Evolutionary conservation across 2,113 vertebrate species (phyloP), one percentile per base, ranked within the genome.

Genomic region (Macquaria ambigua): DNA sequence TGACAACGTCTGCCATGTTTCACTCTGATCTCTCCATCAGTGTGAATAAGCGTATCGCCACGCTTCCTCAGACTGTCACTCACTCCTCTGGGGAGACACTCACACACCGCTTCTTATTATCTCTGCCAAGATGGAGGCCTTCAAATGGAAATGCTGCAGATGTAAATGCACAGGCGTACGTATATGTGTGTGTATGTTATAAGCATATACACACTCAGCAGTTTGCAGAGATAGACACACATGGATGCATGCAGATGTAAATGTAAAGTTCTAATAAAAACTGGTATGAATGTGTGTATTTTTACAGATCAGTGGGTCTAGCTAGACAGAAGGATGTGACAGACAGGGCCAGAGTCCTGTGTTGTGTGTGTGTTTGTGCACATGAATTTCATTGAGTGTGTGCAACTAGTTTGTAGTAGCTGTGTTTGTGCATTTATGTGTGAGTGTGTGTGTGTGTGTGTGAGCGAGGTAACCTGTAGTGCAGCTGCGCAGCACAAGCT

Each of bases 1-100:
- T 89, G 92, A 93, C 93, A 95, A 94, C 79, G 84, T 90, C 92
- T 93, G 93, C 88, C 90, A 90, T 95, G 94, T 94, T 94, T 94
- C 79, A 90, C 95, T 94, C 90, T 95, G 93, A 96, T 96, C 94
- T 95, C 91, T 92, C 93, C 91, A 95, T 95, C 95, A 93, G 90
- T 90, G 91, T 89, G 92, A 95, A 95, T 93, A 90, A 93, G 92
- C 79, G 87, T 90, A 90, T 82, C 61, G 79, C 87, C 77, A 70
- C 52, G 77, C 89, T 92, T 82, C 79, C 87, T 90, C 91, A 86
- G 85, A 91, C 95, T 95, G 95, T 95, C 95, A 94, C 92, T 96
- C 94, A 93, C 82, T 92, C 85, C 91, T 93, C 88, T 88, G 81
- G 89, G 90, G 90, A 92, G 86, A 87, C 77, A 67, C 87, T 71